Evolutionary conservation across 2,113 vertebrate genomes (phyloP).

Genomic region (Myotis brandtii): DNA sequence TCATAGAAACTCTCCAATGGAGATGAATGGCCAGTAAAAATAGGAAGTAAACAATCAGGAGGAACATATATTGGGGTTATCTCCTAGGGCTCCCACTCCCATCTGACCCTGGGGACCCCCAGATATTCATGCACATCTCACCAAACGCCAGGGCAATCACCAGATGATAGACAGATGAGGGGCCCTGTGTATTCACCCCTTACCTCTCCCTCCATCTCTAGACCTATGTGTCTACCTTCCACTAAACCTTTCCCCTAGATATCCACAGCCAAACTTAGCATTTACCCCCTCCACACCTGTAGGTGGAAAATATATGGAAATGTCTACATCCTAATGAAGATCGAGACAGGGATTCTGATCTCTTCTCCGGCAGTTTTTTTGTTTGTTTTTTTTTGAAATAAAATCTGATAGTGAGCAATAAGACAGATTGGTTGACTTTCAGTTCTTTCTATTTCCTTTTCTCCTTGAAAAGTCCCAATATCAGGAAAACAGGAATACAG

Average conservation of each 20-base stretch:
- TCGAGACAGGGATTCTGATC: not conserved
- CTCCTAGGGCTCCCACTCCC: not conserved
- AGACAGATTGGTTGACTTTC: not conserved
- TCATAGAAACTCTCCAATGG: constrained; percentile 26
- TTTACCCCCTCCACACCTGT: not conserved
- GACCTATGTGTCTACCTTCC: not conserved
- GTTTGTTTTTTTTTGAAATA: not conserved
- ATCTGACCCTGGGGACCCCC: not conserved
- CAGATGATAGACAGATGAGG: too few relatives aligned
- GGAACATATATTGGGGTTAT: not conserved
- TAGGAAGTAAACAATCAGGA: not conserved
- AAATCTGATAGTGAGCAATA: constrained; percentile 9
- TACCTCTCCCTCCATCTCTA: not conserved
- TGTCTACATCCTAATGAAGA: not conserved
- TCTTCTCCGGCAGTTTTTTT: not conserved
- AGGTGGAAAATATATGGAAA: not conserved
- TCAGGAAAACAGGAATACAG: constrained; percentile 13
- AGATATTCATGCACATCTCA: too few relatives aligned
- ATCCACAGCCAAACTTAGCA: not conserved
- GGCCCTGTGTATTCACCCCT: not conserved
- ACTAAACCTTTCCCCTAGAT: not conserved
- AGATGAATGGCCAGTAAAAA: not conserved
- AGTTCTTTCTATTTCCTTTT: constrained; percentile 18
- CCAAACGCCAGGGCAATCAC: too few relatives aligned
- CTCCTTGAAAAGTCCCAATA: constrained; percentile 3